Conservation (phyloP, 2,113 vertebrate genomes). For the Xenopus tropicalis region UCB_Xtro_10.0 CM004443.2:175866501-175867000, state of each 20-base stretch:
- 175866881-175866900: slow-evolving; percentile 63
- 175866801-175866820: slow-evolving; percentile 44
- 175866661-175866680: slow-evolving; percentile 81
- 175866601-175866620: slow-evolving; percentile 77
- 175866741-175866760: slow-evolving; percentile 77
- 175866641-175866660: slow-evolving; percentile 80
- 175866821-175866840: slow-evolving; percentile 9
- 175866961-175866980: slow-evolving; percentile 72
- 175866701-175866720: slow-evolving; percentile 75
- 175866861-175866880: slow-evolving; percentile 9
- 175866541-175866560: slow-evolving; percentile 84
- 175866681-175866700: slow-evolving; percentile 88
- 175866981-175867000: slow-evolving; percentile 55
- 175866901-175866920: slow-evolving; percentile 48
- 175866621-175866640: slow-evolving; percentile 88
- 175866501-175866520: slow-evolving; percentile 86
- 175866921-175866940: slow-evolving; percentile 71
- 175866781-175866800: slow-evolving; percentile 44
- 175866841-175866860: not conserved
- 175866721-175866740: slow-evolving; percentile 81
- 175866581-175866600: slow-evolving; percentile 89
- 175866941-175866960: slow-evolving; percentile 67
- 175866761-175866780: slow-evolving; percentile 62
- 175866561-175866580: slow-evolving; percentile 88
- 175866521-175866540: slow-evolving; percentile 84